A percentile compares a stretch with the other conserved stretches of the same genome.
phyloP scores from a whole-genome alignment of 2,888 invertebrate species.

The Antitype chi region DNA sequence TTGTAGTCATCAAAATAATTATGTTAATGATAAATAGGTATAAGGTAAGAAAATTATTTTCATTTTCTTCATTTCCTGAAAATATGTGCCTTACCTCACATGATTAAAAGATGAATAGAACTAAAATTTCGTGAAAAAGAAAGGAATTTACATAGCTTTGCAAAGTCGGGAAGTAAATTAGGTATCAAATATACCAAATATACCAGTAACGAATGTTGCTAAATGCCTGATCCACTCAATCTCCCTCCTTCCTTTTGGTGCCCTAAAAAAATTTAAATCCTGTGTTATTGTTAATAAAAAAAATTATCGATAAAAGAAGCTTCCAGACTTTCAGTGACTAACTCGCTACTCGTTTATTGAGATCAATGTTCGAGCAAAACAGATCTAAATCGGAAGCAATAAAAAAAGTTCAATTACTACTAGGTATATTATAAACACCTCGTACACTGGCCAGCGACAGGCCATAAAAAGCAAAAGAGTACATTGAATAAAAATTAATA shows the following conservation, averaged over 20 bases:
- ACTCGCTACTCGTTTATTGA: not conserved
- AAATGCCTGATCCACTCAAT: not conserved
- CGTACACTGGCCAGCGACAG: not conserved
- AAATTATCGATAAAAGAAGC: not conserved
- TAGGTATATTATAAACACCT: not conserved
- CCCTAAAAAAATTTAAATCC: not conserved
- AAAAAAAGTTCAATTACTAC: not conserved
- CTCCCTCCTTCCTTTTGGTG: not conserved
- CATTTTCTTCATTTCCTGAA: not conserved
- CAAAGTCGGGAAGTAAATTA: not conserved
- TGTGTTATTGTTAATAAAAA: not conserved
- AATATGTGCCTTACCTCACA: not conserved
- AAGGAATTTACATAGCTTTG: not conserved
- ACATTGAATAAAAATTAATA: slow-evolving; percentile 16
- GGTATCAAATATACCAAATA: not conserved
- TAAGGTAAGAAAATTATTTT: not conserved
- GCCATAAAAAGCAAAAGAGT: not conserved
- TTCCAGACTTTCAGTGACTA: not conserved
- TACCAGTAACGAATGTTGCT: not conserved
- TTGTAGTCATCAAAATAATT: not conserved
- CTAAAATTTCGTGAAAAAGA: not conserved
- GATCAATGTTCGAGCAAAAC: slow-evolving; percentile 1
- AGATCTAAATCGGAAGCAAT: slow-evolving; percentile 11
- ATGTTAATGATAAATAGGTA: no score
- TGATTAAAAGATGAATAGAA: not conserved